Evolutionary conservation across 1,140 invertebrate species (phyloP), one percentile per base, ranked within the genome.

Genomic region (Aphelinus certus): DNA sequence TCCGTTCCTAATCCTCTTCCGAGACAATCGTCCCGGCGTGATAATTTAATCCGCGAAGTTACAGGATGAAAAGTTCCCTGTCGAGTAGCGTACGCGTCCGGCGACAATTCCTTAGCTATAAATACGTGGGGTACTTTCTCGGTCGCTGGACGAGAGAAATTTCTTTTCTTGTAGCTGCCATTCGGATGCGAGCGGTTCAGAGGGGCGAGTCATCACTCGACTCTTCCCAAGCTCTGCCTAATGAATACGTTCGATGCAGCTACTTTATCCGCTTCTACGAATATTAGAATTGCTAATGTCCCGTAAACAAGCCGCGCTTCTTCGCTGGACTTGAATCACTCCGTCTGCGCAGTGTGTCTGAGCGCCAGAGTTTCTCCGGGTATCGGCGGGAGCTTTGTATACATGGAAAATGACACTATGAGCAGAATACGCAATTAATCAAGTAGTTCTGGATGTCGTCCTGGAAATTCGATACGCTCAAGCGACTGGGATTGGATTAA

Each of bases 11-110:
- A 85, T 85, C 83, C 85, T 68, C 79, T 80, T 80, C 78, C 76
- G 79, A 80, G 81, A 85, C 83, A 85, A 86, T 83, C 82, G 79
- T 79, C 79, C 79, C 76, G 78, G 77, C 79, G 82, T 85, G 84
- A 85, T 86, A 85, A 86, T 85, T 85, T 86, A 86, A 86, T 85
- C 84, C 75, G 79, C 73, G 78, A 82, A 85, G 81, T 86, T 85
- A 84, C 82, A 80, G 81, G 84, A 85, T 85, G 83, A 83, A 86
- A 86, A 87, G 84, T 86, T 86, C 85, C 83, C 79, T 80, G 78
- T 80, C 55, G 51, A 49, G 57, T 51, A 9, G 83, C 80, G 79
- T 72, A 75, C 73, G 70, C 78, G 77, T 79, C 72, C 78, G 75
- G 72, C 68, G 72, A 80, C 74, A 61, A 61, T 7, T 42, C 63